Evolutionary conservation across 2,888 invertebrate genomes (phyloP), one percentile per base, ranked within the genome.

Genomic region (Tanypteryx hageni): DNA sequence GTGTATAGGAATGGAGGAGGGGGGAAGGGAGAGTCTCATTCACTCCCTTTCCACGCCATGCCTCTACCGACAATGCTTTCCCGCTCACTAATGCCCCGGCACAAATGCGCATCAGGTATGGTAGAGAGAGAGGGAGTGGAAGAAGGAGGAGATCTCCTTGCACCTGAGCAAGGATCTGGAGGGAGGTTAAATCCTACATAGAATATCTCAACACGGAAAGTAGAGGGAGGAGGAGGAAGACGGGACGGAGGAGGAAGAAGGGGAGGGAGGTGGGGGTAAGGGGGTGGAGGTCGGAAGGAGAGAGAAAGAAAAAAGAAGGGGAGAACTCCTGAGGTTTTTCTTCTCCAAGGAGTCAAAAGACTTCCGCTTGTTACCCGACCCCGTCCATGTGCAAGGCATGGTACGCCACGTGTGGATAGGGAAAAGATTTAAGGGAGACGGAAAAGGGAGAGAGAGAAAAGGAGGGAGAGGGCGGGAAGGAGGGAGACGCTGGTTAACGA

Each of bases 291-390:
- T 11, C n/a, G 59, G 59, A 59, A 31, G 86, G 59, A 59, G 59
- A 14, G 86, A 86, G 59, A 59, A 11, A 59, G 57, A 18, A 44
- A 44, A 76, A 76, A 76, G 76, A 76, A 76, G 27, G 22, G 9
- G 76, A 27, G 76, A 22, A n/a, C n/a, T 22, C 22, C 22, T 13
- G 11, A 27, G 76, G 22, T 76, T 76, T 59, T 61, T 86, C 86
- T 86, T 57, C 86, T 85, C 59, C 59, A 22, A 59, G 86, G 86
- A 86, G 86, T 86, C 86, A 86, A 86, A 86, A 86, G 86, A 86
- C 86, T 86, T 86, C 86, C 86, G 86, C 86, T 86, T 61, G 86
- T 86, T 86, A 86, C 61, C 86, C 86, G 86, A 86, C 58, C 86
- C 86, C 22, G 27, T 59, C 86, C 59, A 86, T 86, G 86, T 86